A percentile compares a stretch with the other conserved stretches of the same genome.
These are phyloP conservation scores for Capra hircus DNA, from an alignment of 2,113 vertebrate species.

Conservation along the genomic window DNA sequence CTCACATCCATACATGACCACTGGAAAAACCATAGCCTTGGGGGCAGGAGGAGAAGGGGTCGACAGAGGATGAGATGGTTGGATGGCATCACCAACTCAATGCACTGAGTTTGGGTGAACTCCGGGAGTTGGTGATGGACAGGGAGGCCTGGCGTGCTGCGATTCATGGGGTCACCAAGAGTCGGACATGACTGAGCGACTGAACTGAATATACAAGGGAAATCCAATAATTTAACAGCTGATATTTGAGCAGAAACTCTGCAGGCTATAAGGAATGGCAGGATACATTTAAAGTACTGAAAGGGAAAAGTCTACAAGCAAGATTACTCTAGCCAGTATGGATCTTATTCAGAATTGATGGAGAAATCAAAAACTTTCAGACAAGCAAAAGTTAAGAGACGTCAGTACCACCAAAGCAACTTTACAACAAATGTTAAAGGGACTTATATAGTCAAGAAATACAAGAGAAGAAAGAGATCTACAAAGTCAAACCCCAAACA, in stretches of 20 bases:
- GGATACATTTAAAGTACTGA: background rate
- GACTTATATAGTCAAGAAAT: background rate
- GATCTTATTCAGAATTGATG: background rate
- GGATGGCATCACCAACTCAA: too few species aligned
- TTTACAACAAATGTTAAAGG: background rate
- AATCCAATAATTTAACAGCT: background rate
- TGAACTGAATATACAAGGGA: background rate
- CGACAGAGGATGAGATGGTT: too few species aligned
- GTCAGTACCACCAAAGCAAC: background rate
- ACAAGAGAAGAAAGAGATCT: background rate
- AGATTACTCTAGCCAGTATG: background rate
- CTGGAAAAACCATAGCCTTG: too few species aligned
- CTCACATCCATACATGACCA: too few species aligned
- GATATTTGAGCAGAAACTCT: background rate
- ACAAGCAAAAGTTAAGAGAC: background rate
- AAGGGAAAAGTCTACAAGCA: background rate
- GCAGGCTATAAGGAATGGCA: background rate
- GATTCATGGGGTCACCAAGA: too few species aligned
- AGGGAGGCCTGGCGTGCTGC: too few species aligned
- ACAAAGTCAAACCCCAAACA: background rate
- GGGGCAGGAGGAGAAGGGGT: too few species aligned
- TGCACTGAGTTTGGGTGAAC: too few species aligned
- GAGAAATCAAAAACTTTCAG: background rate
- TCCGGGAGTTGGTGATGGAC: too few species aligned
- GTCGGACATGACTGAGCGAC: too few species aligned